Evolutionary conservation across 1,140 invertebrate genomes (phyloP), one percentile per base, ranked within the genome.

Genomic region (Drosophila kanapiae): DNA sequence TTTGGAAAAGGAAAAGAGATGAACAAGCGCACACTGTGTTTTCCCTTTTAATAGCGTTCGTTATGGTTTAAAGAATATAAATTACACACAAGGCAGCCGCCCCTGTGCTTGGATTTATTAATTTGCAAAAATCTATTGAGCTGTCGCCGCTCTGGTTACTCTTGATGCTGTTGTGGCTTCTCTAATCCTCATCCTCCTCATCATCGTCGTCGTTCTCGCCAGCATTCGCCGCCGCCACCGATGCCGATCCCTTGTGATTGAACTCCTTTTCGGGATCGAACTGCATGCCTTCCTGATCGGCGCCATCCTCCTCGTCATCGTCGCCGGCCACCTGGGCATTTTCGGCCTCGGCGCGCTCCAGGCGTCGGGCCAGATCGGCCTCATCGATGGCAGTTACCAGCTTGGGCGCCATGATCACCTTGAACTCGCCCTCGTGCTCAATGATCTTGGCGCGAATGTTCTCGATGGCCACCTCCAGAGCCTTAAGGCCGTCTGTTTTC

Each of bases 321-420:
- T 98, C 97, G 54, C 97, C 96, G 78, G 96, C 96, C 14, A 99
- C 97, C 94, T 99, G 98, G 3, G 96, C 96, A 93, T 99, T 99
- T 93, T 98, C 97, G 58, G 96, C 95, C 93, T 99, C 98, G 11
- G 98, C 96, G 61, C 96, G 95, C 94, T 99, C 98, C 96, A 99
- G 96, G 93, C 98, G 97, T 92, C 97, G 95, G 14, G 97, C 96
- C 70, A 99, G 94, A 93, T 99, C 98, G 1, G 97, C 97, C 94
- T 99, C 99, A 93, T 99, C 99, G 11, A 97, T 96, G 54, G 99
- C 98, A 27, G 99, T 99, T 9, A 99, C 98, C 54, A 99, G 98
- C 95, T 99, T 99, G 47, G 98, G 98, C 97, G 97, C 96, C 97
- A 98, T 98, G 93, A 99, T 96, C 70, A 99, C 95, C 87, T 97